Evolutionary conservation across 2,797 vertebrate genomes (phyloP).

Genomic region (Menidia menidia): DNA sequence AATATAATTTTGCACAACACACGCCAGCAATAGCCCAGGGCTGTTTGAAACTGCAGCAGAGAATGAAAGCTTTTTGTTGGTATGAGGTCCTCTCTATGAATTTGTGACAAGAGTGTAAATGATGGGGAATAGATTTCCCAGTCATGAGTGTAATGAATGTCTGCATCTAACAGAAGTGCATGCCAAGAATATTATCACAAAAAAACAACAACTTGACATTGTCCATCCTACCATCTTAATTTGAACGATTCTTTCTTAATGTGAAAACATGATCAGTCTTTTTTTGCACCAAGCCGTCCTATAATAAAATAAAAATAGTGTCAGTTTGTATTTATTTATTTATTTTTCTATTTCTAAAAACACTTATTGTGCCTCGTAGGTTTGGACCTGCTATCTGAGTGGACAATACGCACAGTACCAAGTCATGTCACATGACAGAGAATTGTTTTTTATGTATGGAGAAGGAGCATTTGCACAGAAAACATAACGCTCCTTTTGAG

Average conservation of each 20-base stretch:
- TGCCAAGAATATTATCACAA: constrained; percentile 19
- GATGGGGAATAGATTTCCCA: constrained; percentile 44
- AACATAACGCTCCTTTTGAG: constrained; percentile 45
- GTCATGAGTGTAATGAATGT: constrained; percentile 44
- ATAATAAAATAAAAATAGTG: background rate
- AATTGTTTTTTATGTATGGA: constrained; percentile 39
- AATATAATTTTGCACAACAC: constrained; percentile 69
- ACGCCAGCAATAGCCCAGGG: constrained; percentile 62
- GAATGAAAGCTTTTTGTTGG: constrained; percentile 68
- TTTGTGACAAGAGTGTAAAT: constrained; percentile 56
- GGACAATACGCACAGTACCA: constrained; percentile 43
- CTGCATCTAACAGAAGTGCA: constrained; percentile 13
- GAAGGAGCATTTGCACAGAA: constrained; percentile 34
- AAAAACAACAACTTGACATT: constrained; percentile 3
- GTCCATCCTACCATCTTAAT: background rate
- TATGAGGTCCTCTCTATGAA: constrained; percentile 56
- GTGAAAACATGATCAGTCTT: background rate
- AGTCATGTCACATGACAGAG: constrained; percentile 58
- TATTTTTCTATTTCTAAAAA: constrained; percentile 16
- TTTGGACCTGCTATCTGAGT: constrained; percentile 16
- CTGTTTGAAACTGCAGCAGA: constrained; percentile 58
- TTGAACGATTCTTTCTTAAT: constrained; percentile 1
- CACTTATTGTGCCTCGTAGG: constrained; percentile 20
- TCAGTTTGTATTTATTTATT: background rate
- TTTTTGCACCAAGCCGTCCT: constrained; percentile 26